Base-by-base conservation (phyloP, 1,140 invertebrate genomes). In the Temnothorax curvispinosus region DNA sequence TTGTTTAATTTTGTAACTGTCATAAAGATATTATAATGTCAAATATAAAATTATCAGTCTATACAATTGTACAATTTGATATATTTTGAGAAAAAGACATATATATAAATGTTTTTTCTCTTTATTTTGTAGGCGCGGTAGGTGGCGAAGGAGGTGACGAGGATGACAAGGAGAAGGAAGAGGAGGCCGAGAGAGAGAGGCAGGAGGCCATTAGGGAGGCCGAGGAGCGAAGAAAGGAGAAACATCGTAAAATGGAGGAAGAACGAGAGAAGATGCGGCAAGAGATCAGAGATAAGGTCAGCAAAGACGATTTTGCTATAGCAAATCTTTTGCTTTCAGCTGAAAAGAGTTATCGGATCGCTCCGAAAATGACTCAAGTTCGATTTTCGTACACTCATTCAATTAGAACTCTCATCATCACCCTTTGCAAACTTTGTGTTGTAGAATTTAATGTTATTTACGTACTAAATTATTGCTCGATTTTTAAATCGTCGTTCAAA, bases 231-330 rank as follows among this genome's bases (percentile, higher is more conserved):
- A 96, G 98, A 93, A 99, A 99, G 96, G 98, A 99, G 95, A 99
- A 99, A 94, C 98, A 99, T 95, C 97, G 98, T 92, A 99, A 99
- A 96, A 99, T 99, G 98, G 99, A 99, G 95, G 98, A 99, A 92
- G 99, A 99, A 95, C 96, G 99, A 90, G 99, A 99, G 96, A 99
- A 98, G 95, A 99, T 99, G 98, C 96, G 99, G 94, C 98, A 99
- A 95, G 98, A 98, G 95, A 99, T 99, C 95, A 97, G 99, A 96
- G 98, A 99, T 96, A 99, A 99, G 97, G 99, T 99, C 94, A 95
- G 96, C 89, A 82, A 89, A 84, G 85, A 88, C 71, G 21, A 85
- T 54, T 80, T 47, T 78, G 2, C 44, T 13, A 13, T 21, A 50
- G 15, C 11, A 27, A 27, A 27, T 27, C 27, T 27, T 27, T 27